phyloP scores from a whole-genome alignment of 2,113 vertebrate genomes.

The Sander vitreus region DNA sequence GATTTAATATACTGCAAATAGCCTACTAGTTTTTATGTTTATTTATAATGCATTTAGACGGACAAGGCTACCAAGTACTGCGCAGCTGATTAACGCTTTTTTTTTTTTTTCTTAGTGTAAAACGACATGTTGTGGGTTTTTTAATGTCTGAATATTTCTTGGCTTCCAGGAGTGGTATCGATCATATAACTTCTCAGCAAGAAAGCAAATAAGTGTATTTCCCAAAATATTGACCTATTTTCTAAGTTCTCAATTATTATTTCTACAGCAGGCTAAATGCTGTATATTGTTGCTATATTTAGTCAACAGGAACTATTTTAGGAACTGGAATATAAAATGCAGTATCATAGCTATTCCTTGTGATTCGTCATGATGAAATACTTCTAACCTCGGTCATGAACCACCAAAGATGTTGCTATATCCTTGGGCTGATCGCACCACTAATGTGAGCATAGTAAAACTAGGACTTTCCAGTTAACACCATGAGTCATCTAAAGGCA shows the following conservation, averaged over 20 bases:
- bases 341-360: not conserved
- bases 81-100: too few species aligned
- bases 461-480: conserved; percentile 5
- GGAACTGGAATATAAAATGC: not conserved
- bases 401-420: not conserved
- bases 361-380: not conserved
- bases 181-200: not conserved
- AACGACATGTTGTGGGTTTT: not conserved
- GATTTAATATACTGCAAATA: too few species aligned
- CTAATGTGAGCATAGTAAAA: conserved; percentile 8
- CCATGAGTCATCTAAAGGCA: conserved; percentile 27
- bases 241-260: not conserved
- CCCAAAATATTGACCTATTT: not conserved
- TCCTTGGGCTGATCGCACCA: not conserved
- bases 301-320: not conserved
- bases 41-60: too few species aligned
- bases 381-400: not conserved
- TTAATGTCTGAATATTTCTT: too few species aligned
- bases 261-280: not conserved
- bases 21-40: too few species aligned
- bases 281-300: not conserved
- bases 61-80: too few species aligned
- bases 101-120: too few species aligned
- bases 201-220: not conserved
- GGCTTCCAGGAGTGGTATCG: not conserved